Evolutionary conservation across 2,113 vertebrate species (phyloP), one percentile per base, ranked within the genome.

Genomic region (Cyprinodon tularosa): DNA sequence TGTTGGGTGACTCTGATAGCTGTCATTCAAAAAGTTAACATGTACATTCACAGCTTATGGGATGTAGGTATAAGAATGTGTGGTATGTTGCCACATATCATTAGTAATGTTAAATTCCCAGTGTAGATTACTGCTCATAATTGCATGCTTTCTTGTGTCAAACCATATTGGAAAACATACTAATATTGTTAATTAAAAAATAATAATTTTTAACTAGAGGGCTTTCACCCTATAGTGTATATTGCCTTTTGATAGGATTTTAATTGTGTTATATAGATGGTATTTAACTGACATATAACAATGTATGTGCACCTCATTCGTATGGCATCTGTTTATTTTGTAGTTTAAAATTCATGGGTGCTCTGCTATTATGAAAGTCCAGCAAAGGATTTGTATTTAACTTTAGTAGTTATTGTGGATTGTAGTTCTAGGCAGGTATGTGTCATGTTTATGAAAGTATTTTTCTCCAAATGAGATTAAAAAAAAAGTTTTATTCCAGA

Each of bases 1-100:
- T 57, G 47, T 38, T 36, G 15, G 37, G 37, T 39, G 67, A 48
- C 38, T 53, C 47, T 68, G 67, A 50, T 37, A 37, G 29, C 39
- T 71, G 39, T 61, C 68, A 71, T n/a, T 68, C 29, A 68, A 68
- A 50, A 37, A 68, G 14, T 69, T 59, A 22, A 59, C 12, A 69
- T 40, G 8, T 59, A 20, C 11, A 17, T 22, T 68, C 12, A 3
- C 22, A 12, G 50, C 20, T 57, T 20, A 37, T 8, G n/a, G 4
- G 22, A 7, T 62, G 14, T 7, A 53, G 9, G 4, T 44, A 29
- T 61, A 2, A 5, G 20, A 17, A 37, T 45, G 40, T 47, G 22
- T 12, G 69, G 9, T 45, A 47, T 47, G 22, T 29, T 62, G 42
- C 42, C 68, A n/a, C 66, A 20, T 57, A 40, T 47, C 29, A 68